Conservation (phyloP, 2,797 vertebrate genomes). For the Nannoperca australis region DNA sequence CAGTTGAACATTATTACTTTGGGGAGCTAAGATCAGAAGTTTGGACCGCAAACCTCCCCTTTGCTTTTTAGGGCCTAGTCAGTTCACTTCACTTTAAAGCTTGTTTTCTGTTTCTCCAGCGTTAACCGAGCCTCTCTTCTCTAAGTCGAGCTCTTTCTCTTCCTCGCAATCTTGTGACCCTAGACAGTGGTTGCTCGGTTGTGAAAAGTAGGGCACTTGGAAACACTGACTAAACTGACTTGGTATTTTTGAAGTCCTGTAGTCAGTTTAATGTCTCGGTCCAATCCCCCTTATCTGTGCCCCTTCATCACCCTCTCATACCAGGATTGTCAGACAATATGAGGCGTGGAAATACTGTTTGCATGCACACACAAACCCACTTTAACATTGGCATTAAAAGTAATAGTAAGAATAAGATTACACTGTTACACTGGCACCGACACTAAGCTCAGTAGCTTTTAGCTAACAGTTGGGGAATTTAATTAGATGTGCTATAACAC, state of each 20-base stretch:
- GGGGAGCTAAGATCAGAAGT: constrained; percentile 41
- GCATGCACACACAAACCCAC: background rate
- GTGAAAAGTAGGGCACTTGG: constrained; percentile 83
- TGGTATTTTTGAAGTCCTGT: constrained; percentile 81
- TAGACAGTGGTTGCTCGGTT: constrained; percentile 66
- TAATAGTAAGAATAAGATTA: constrained; percentile 22
- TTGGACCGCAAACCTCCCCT: constrained; percentile 36
- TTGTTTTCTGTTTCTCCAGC: constrained; percentile 40
- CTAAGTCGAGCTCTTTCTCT: constrained; percentile 17
- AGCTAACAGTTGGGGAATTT: constrained; percentile 29
- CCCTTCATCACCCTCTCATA: constrained; percentile 59
- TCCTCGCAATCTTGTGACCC: constrained; percentile 78
- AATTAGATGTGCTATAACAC: constrained; percentile 4
- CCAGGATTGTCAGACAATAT: constrained; percentile 15
- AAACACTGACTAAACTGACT: constrained; percentile 84
- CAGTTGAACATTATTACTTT: constrained; percentile 42
- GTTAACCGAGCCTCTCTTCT: constrained; percentile 27
- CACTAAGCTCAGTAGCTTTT: constrained; percentile 21
- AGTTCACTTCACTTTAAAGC: constrained; percentile 36
- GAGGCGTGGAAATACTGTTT: constrained; percentile 22
- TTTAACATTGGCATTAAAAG: constrained; percentile 1
- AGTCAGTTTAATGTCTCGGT: constrained; percentile 65
- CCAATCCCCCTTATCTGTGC: constrained; percentile 64
- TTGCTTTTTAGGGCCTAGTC: constrained; percentile 42
- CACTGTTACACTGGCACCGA: background rate